Conservation (phyloP, 2,113 vertebrate genomes). For the Suncus etruscus region DNA sequence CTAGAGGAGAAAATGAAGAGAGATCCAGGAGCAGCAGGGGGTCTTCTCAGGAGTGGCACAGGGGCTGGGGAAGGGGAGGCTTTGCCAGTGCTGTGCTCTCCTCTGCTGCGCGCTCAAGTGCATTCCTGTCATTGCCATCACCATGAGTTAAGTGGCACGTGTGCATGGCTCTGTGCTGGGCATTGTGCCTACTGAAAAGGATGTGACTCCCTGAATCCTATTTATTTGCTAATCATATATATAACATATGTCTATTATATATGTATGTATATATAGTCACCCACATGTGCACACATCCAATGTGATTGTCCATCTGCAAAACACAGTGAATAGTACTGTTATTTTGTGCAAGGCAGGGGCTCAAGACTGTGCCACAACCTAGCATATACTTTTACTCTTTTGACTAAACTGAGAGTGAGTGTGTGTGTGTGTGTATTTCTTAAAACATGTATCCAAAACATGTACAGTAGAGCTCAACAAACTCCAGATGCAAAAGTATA, state of each 20-base stretch:
- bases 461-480: background rate
- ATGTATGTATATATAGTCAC: background rate
- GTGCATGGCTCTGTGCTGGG: slow-evolving; percentile 80
- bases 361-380: background rate
- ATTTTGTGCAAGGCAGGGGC: slow-evolving; percentile 37
- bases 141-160: slow-evolving; percentile 68
- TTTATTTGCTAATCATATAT: slow-evolving; percentile 15
- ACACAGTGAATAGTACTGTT: background rate
- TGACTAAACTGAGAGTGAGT: slow-evolving; percentile 1
- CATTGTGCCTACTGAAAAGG: slow-evolving; percentile 34
- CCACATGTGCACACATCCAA: background rate
- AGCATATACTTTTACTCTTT: slow-evolving; percentile 1
- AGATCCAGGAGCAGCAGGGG: slow-evolving; percentile 85
- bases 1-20: slow-evolving; percentile 71
- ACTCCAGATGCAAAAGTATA: background rate
- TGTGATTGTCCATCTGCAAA: slow-evolving; percentile 46
- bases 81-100: slow-evolving; percentile 53
- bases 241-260: background rate
- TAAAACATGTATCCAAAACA: background rate
- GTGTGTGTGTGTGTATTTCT: background rate
- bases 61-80: slow-evolving; percentile 78
- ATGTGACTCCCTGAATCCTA: slow-evolving; percentile 17
- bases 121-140: slow-evolving; percentile 74
- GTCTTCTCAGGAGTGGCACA: slow-evolving; percentile 82
- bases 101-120: slow-evolving; percentile 64